Evolutionary conservation across 2,113 vertebrate species (phyloP), one percentile per base, ranked within the genome.

Genomic region (Tachysurus vachellii): DNA sequence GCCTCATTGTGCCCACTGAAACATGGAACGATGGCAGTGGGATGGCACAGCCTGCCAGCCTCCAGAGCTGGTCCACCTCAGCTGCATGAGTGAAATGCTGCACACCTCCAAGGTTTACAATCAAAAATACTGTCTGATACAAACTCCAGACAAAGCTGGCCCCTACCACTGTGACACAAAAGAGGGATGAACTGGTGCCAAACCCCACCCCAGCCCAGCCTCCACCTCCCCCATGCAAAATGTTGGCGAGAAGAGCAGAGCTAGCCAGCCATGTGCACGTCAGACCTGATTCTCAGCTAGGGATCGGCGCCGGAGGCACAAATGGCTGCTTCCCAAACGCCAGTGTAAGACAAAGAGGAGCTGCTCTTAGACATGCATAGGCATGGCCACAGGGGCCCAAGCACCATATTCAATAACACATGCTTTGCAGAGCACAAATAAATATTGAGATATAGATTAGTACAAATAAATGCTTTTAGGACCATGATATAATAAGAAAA

Each of bases 251-350:
- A 50, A 44, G 84, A 64, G 54, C 71, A 44, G 44, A 85, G 70
- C 70, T 62, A 88, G 87, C 61, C 88, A 85, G 84, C 83, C 83
- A 83, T 73, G 84, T 85, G 89, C 64, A 61, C 42, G 89, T 88
- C 88, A 89, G 88, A 87, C 36, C 79, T 62, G 84, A 90, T 87
- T 83, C 53, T 84, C 85, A 89, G 82, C 28, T 71, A 77, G 86
- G 62, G 86, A 82, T 89, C 83, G 81, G 87, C 44, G 59, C 89
- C 62, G 56, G 64, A 88, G 84, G 80, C 84, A 64, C 88, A 87
- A 81, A 86, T 68, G 88, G 83, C 83, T 83, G 47, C 89, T 80
- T 87, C 81, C 87, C 89, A 88, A 87, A 87, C 71, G 66, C 82
- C 31, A 70, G 64, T 71, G 83, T 61, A 57, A 82, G 75, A 81